Percentiles rank a stretch among this genome's conserved stretches.
These are phyloP conservation scores for Pogonocichla stellata DNA, from an alignment of 2,113 vertebrate species.

Conservation along the genomic window DNA sequence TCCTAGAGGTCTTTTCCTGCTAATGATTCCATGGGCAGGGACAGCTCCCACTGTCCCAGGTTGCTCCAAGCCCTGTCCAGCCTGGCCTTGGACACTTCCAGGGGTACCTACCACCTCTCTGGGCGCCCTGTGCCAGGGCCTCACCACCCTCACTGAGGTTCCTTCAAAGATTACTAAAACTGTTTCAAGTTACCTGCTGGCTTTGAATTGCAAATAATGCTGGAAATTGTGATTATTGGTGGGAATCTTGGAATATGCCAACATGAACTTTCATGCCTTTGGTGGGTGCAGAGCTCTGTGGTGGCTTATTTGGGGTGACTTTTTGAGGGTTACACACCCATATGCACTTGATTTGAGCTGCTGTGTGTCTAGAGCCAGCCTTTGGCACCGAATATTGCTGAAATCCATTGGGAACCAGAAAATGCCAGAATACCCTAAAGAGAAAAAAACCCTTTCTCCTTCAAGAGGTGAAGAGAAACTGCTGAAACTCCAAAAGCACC, in stretches of 20 bases:
- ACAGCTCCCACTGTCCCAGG: neutral
- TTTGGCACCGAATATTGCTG: neutral
- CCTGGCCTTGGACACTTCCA: neutral
- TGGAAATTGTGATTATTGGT: neutral
- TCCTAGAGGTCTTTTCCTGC: neutral
- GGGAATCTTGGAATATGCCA: neutral
- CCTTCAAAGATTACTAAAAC: neutral
- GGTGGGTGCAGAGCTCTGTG: neutral
- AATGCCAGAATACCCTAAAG: neutral
- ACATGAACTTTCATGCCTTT: accelerated
- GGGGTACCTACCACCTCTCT: neutral
- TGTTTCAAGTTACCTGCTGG: neutral
- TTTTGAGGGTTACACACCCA: neutral
- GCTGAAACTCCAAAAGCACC: neutral
- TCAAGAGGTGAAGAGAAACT: neutral
- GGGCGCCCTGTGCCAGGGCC: neutral
- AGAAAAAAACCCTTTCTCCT: neutral
- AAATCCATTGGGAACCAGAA: neutral
- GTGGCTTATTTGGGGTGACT: neutral
- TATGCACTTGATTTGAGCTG: neutral
- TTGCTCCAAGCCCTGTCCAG: accelerated
- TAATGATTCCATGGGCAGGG: neutral
- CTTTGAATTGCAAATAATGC: neutral
- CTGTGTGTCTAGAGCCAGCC: neutral
- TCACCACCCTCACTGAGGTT: neutral